phyloP scores from a whole-genome alignment of 2,113 vertebrate species.

The Coptodon bakossiorum region DNA sequence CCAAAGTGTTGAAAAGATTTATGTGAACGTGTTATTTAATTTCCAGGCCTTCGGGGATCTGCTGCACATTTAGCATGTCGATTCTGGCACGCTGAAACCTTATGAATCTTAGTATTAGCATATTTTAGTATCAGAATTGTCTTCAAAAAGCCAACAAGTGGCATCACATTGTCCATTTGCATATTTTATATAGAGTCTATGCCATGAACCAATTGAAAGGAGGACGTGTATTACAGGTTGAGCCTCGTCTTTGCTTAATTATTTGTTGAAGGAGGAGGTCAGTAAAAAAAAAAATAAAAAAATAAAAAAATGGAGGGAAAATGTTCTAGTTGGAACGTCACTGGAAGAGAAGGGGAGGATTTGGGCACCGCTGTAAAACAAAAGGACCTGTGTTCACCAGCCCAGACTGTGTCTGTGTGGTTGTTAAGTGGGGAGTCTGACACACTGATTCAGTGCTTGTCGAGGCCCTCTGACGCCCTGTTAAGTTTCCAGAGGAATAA shows the following conservation, averaged over 20 bases:
- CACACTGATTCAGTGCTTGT: constrained; percentile 32
- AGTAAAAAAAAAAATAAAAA: background rate
- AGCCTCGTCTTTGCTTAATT: constrained; percentile 8
- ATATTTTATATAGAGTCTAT: background rate
- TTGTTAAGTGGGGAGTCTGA: constrained; percentile 24
- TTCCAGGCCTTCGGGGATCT: background rate
- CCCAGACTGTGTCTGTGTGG: constrained; percentile 28
- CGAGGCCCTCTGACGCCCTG: background rate
- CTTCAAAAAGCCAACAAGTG: background rate
- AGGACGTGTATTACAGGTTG: background rate
- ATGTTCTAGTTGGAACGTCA: constrained; percentile 18
- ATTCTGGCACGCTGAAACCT: background rate
- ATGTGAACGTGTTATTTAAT: background rate
- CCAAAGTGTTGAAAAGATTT: constrained; percentile 22
- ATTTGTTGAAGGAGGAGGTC: constrained; percentile 34
- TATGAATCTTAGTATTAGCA: background rate
- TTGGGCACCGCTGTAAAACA: constrained; percentile 29
- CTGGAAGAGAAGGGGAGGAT: constrained; percentile 19
- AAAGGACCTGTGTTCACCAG: constrained; percentile 53
- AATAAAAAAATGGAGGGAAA: constrained; percentile 3
- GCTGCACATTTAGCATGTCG: background rate
- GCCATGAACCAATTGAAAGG: background rate
- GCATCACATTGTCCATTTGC: background rate
- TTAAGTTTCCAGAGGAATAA: constrained; percentile 30
- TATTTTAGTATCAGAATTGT: background rate